phyloP scores from a whole-genome alignment of 2,797 vertebrate species.

The Argentina silus region DNA sequence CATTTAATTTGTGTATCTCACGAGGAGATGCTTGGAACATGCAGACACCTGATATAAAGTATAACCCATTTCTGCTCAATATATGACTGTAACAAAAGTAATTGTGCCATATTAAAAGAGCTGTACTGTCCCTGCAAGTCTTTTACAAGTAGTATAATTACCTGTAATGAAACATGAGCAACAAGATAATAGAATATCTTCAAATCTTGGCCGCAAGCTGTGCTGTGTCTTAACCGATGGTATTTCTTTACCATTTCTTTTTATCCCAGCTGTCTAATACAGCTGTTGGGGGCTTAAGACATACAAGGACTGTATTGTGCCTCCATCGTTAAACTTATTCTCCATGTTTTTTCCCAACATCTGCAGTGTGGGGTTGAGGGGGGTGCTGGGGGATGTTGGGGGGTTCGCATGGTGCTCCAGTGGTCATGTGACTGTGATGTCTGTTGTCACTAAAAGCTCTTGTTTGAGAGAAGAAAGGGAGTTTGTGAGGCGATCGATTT shows the following conservation, averaged over 20 bases:
- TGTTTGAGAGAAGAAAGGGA: slow-evolving; percentile 68
- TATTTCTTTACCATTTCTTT: slow-evolving; percentile 29
- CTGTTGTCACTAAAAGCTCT: slow-evolving; percentile 63
- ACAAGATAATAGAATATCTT: too few species aligned
- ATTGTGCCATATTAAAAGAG: too few species aligned
- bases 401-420: slow-evolving; percentile 40
- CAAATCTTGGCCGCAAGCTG: neutral
- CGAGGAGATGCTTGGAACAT: neutral
- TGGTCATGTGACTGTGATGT: slow-evolving; percentile 65
- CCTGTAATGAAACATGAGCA: too few species aligned
- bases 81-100: too few species aligned
- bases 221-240: neutral
- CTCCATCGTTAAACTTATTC: slow-evolving; percentile 38
- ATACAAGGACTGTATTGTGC: slow-evolving; percentile 53
- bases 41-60: neutral
- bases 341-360: slow-evolving; percentile 51
- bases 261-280: slow-evolving; percentile 40
- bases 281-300: slow-evolving; percentile 41
- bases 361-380: slow-evolving; percentile 47
- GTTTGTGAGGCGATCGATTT: slow-evolving; percentile 67
- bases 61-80: too few species aligned
- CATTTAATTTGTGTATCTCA: neutral
- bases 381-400: slow-evolving; percentile 30
- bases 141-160: too few species aligned
- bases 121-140: too few species aligned